Evolutionary conservation across 2,113 vertebrate species (phyloP).

Genomic region (Globicephala melas): DNA sequence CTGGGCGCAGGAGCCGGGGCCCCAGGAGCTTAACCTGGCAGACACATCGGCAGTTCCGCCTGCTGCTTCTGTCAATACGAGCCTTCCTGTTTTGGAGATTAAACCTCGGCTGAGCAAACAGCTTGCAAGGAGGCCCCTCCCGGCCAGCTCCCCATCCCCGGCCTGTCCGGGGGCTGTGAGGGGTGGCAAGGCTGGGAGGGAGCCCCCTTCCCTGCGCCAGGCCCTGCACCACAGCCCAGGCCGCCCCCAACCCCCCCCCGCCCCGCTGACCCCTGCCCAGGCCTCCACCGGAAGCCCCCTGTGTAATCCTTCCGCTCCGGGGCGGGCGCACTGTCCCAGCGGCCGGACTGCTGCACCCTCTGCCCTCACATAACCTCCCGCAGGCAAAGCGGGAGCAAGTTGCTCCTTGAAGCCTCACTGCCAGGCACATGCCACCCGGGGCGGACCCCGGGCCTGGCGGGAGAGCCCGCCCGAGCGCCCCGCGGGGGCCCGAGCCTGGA

Average conservation of each 20-base stretch:
- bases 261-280: not conserved
- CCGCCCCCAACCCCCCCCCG: not conserved
- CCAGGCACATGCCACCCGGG: not conserved
- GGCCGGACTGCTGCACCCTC: constrained; percentile 51
- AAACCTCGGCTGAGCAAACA: constrained; percentile 66
- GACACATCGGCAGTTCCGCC: not conserved
- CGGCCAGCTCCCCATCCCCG: not conserved
- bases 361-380: constrained; percentile 73
- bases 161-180: not conserved
- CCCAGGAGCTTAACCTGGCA: not conserved
- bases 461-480: not conserved
- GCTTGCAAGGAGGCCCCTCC: not conserved
- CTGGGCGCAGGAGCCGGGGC: not conserved
- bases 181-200: not conserved
- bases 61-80: constrained; percentile 59
- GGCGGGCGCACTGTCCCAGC: constrained; percentile 29
- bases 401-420: fast-evolving
- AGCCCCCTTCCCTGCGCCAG: not conserved
- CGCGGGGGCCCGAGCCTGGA: fast-evolving
- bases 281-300: constrained; percentile 48
- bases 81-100: constrained; percentile 76
- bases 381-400: constrained; percentile 26
- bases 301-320: constrained; percentile 61
- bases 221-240: not conserved
- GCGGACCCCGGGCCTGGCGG: fast-evolving